Evolutionary conservation across 2,888 invertebrate genomes (phyloP).

Genomic region (Orgyia antiqua): DNA sequence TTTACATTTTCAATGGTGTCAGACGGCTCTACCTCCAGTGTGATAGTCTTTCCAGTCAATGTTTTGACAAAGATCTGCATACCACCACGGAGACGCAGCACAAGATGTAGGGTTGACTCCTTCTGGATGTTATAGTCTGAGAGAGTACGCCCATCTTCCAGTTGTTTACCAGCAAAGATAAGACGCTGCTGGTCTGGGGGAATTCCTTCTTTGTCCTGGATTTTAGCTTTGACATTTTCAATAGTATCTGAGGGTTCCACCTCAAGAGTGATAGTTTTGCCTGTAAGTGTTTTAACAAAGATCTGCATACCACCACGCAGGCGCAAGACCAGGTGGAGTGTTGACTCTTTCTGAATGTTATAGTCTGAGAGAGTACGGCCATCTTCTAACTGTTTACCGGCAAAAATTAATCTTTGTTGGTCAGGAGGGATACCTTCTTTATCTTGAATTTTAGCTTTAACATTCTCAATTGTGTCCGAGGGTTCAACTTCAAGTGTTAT

Average conservation of each 20-base stretch:
- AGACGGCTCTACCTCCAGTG: conserved; percentile 52
- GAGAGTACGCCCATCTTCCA: conserved; percentile 54
- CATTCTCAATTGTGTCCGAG: conserved; percentile 92
- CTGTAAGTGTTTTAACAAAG: conserved; percentile 45
- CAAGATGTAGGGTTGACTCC: conserved; percentile 52
- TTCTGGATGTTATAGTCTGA: conserved; percentile 62
- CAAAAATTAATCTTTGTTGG: conserved; percentile 73
- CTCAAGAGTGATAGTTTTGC: conserved; percentile 50
- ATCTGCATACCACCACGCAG: conserved; percentile 43
- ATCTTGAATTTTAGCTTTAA: conserved; percentile 90
- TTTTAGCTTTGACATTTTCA: conserved; percentile 58
- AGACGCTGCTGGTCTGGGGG: conserved; percentile 57
- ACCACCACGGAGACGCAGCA: conserved; percentile 51
- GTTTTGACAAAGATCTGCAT: conserved; percentile 65
- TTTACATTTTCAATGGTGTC: conserved; percentile 63
- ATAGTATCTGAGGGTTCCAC: conserved; percentile 56
- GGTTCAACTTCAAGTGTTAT: conserved; percentile 92
- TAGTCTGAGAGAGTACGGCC: conserved; percentile 34
- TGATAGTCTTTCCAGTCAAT: conserved; percentile 59
- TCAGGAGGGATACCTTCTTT: conserved; percentile 88
- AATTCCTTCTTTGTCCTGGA: conserved; percentile 58
- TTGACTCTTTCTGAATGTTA: conserved; percentile 35
- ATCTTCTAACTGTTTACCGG: conserved; percentile 33
- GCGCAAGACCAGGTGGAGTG: conserved; percentile 31
- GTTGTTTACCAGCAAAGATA: conserved; percentile 55